Conservation (phyloP, 2,888 invertebrate species). For the Epinotia ramella region DNA sequence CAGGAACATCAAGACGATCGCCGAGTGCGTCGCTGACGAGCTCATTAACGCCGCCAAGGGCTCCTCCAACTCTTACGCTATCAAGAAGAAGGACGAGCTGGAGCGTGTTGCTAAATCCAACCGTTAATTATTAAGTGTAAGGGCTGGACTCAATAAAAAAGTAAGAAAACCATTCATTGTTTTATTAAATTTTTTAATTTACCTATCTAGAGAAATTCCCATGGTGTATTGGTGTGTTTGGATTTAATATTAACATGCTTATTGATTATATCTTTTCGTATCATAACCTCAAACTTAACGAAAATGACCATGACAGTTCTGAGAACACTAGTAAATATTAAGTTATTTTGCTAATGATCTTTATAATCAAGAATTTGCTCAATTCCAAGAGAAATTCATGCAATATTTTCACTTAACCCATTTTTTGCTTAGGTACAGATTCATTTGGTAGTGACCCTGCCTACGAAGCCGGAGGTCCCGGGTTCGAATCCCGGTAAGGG, state of each 20-base stretch:
- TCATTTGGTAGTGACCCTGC: too few relatives aligned
- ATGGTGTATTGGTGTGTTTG: background rate
- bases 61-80: constrained; percentile 99
- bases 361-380: too few relatives aligned
- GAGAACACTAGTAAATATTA: background rate
- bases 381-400: too few relatives aligned
- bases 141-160: constrained; percentile 59
- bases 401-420: too few relatives aligned
- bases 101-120: constrained; percentile 99
- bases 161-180: constrained; percentile 52
- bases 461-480: too few relatives aligned
- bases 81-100: constrained; percentile 99
- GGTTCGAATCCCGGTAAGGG: too few relatives aligned
- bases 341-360: background rate
- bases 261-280: background rate
- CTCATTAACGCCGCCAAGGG: constrained; percentile 99
- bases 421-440: too few relatives aligned
- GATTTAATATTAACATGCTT: constrained; percentile 20
- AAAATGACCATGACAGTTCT: background rate
- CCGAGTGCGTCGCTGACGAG: constrained; percentile 99
- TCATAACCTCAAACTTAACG: constrained; percentile 15
- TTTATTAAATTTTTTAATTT: constrained; percentile 22
- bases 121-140: constrained; percentile 90
- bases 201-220: background rate
- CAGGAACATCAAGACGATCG: constrained; percentile 99